Evolutionary conservation across 2,888 invertebrate genomes (phyloP).

Genomic region (Megaustenia siamemsis): DNA sequence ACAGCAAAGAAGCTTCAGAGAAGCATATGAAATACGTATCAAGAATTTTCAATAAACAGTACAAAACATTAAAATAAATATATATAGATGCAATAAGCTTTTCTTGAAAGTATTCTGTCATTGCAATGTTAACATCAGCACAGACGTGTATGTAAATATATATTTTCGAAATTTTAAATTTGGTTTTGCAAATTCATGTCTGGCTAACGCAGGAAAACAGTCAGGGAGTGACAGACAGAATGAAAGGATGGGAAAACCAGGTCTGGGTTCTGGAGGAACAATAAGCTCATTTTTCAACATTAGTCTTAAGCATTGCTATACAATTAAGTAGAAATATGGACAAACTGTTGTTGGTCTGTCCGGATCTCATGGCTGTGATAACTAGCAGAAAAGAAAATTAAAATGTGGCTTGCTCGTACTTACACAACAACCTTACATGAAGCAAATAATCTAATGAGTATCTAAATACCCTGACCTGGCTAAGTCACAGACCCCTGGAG

Average conservation of each 20-base stretch:
- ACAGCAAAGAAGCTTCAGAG: background rate
- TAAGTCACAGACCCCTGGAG: background rate
- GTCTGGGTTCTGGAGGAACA: background rate
- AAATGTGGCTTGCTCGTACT: background rate
- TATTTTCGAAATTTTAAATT: too few species aligned
- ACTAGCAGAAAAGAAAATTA: slow-evolving; percentile 18
- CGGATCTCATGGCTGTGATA: background rate
- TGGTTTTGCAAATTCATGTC: too few species aligned
- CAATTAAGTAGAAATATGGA: slow-evolving; percentile 24
- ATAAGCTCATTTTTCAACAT: slow-evolving; percentile 7
- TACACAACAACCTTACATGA: background rate
- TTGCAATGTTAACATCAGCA: background rate
- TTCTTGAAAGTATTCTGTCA: slow-evolving; percentile 8
- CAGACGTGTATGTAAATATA: slow-evolving; percentile 17
- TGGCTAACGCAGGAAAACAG: slow-evolving; percentile 3
- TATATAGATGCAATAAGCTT: slow-evolving; percentile 28
- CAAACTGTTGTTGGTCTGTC: background rate
- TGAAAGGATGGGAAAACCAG: background rate
- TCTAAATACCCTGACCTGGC: background rate
- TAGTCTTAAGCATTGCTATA: slow-evolving; percentile 12
- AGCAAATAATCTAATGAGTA: slow-evolving; percentile 13
- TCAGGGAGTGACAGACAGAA: background rate
- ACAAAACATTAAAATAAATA: slow-evolving; percentile 28
- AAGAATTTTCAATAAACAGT: slow-evolving; percentile 13
- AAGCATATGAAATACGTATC: background rate